Evolutionary conservation across 2,888 invertebrate genomes (phyloP), one percentile per base, ranked within the genome.

Genomic region (Pherbina coryleti): DNA sequence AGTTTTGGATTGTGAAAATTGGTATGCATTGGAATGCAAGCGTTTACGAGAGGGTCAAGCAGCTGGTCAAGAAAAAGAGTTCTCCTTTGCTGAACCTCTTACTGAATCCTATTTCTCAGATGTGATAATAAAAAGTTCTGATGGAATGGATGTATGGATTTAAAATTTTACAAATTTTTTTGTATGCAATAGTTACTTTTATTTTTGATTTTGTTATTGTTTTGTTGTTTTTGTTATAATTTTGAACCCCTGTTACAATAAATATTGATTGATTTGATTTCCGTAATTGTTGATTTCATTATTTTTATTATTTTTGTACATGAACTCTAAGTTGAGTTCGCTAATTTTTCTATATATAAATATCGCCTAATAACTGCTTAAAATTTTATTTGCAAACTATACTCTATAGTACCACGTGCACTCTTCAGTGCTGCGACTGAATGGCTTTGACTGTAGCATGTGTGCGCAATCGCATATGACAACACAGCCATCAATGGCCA

Each of bases 71-170:
- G 92, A 92, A 83, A 90, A 91, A 57, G 92, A 92, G 9, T 93
- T 92, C 85, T 92, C 92, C n/a, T 91, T 93, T 79, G 87, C 92
- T n/a, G 91, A 92, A 75, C 93, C 93, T 51, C 89, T 94, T 72
- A 92, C 92, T 81, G 93, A 93, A 82, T 92, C 92, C 0, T 93
- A 92, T 85, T 94, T 94, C 84, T 92, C 92, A 78, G 93, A 94
- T 88, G 87, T 88, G 60, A 77, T 86, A 57, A 86, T 89, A 1
- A 88, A 86, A 81, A 88, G 88, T 79, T 85, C 84, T 14, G 84
- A 86, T 76, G 86, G 85, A 28, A 70, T 84, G 76, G 86, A 85
- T 82, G 85, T 86, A 82, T 79, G 82, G 31, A 67, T 28, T 49
- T 3, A 31, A 22, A 22, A 22, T 2, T 11, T 14, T 22, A 11